Conservation (phyloP, 2,113 vertebrate species). For the Gila orcuttii region DNA sequence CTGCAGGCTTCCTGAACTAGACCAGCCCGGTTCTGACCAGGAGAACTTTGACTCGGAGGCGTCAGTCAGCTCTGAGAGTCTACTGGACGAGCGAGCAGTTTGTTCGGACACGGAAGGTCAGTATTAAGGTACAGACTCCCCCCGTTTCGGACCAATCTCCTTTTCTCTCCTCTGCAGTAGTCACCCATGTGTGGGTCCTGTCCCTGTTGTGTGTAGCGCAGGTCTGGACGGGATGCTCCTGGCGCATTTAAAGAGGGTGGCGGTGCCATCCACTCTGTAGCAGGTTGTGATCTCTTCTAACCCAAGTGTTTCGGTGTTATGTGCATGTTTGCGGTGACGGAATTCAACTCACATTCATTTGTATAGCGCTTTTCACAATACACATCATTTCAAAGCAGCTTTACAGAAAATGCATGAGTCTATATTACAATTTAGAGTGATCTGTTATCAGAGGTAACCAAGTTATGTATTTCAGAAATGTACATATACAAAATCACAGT, state of each 20-base stretch:
- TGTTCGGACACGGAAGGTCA: slow-evolving; percentile 85
- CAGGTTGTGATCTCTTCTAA: slow-evolving; percentile 71
- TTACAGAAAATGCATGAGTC: too few relatives aligned
- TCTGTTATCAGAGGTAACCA: too few relatives aligned
- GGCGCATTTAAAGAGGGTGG: slow-evolving; percentile 71
- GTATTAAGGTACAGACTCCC: slow-evolving; percentile 78
- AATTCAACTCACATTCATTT: too few relatives aligned
- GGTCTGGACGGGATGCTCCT: slow-evolving; percentile 74
- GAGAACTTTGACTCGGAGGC: slow-evolving; percentile 94
- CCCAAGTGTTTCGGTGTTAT: slow-evolving; percentile 50
- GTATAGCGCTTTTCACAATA: too few relatives aligned
- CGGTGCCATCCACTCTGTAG: slow-evolving; percentile 74
- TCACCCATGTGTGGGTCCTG: slow-evolving; percentile 49
- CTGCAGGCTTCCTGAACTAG: slow-evolving; percentile 91
- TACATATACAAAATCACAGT: too few relatives aligned
- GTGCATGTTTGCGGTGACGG: background rate
- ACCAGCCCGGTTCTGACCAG: slow-evolving; percentile 92
- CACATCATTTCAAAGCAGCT: too few relatives aligned
- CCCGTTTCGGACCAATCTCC: slow-evolving; percentile 39
- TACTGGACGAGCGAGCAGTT: slow-evolving; percentile 83
- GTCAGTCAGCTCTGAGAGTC: slow-evolving; percentile 92
- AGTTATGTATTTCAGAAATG: too few relatives aligned
- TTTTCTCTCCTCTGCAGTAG: slow-evolving; percentile 33
- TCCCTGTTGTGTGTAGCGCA: slow-evolving; percentile 76
- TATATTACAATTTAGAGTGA: too few relatives aligned